Evolutionary conservation across 2,797 vertebrate genomes (phyloP).

Genomic region (Aphelocoma californica): DNA sequence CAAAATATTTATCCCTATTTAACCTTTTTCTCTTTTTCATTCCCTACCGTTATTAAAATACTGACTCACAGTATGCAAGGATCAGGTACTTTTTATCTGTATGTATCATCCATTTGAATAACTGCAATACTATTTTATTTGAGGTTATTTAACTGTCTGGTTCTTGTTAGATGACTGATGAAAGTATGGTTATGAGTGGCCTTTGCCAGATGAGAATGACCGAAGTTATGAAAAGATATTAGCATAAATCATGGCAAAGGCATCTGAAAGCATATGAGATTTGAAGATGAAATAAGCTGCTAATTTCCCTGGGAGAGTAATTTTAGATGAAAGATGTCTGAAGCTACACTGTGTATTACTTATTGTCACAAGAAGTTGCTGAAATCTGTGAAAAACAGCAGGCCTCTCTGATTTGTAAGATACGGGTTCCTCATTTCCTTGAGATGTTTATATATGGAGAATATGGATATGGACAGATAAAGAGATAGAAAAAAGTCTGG

Average conservation of each 20-base stretch:
- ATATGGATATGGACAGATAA: neutral
- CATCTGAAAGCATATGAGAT: constrained; percentile 22
- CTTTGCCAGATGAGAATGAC: constrained; percentile 54
- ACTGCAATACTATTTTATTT: constrained; percentile 29
- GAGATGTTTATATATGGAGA: neutral
- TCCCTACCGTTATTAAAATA: constrained; percentile 19
- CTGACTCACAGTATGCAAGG: neutral
- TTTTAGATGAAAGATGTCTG: constrained; percentile 46
- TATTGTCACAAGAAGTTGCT: neutral
- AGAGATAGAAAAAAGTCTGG: neutral
- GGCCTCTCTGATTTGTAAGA: neutral
- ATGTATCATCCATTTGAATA: constrained; percentile 23
- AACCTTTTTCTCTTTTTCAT: constrained; percentile 22
- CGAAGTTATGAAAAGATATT: constrained; percentile 34
- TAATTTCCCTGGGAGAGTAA: constrained; percentile 33
- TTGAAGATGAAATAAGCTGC: constrained; percentile 43
- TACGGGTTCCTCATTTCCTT: neutral
- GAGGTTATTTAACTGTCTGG: constrained; percentile 47
- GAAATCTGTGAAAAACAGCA: neutral
- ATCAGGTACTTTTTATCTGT: constrained; percentile 13
- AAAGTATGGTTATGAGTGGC: constrained; percentile 8
- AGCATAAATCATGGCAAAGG: constrained; percentile 43
- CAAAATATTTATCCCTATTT: constrained; percentile 27
- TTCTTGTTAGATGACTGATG: constrained; percentile 32
- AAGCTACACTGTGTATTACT: constrained; percentile 10